Evolutionary conservation across 35 echinoderm and acorn worm genomes (phyloP), one percentile per base, ranked within the genome.

Genomic region (Anneissia japonica): DNA sequence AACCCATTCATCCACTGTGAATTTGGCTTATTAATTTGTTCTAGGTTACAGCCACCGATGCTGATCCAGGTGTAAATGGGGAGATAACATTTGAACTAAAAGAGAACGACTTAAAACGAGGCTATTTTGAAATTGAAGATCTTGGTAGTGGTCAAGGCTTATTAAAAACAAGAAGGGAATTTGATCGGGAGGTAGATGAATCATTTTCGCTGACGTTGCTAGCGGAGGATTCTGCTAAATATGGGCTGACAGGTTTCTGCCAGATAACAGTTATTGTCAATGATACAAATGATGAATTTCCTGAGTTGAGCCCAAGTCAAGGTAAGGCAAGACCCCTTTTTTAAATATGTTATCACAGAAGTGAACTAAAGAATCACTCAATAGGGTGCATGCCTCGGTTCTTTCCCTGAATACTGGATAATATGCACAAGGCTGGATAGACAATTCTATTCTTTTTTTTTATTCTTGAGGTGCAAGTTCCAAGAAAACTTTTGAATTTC

Each of bases 21-120:
- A n/a, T n/a, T n/a, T n/a, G n/a, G 31, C 31, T 23, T 16, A 30
- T n/a, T n/a, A n/a, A n/a, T n/a, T n/a, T n/a, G n/a, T n/a, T n/a
- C n/a, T 34, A 97, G 95, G 95, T 98, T 12, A 38, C 37, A 21
- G 96, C 96, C 0, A 87, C 84, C n/a, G 96, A 99, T 86, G 80
- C 36, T 16, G 96, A 99, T 56, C 80, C 82, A 39, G 96, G 96
- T 29, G 80, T 38, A 16, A 99, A 99, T 37, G 91, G 92, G 0
- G 86, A 90, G 37, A 80, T 94, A 73, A 38, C 32, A 12, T 94
- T 92, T 64, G 4, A 51, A 30, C 76, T 95, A 19, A 16, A 83
- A 4, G 78, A 84, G 21, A 78, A 86, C 31, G 88, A 79, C 16
- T 73, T 39, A 10, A 81, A 46, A 14, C 72, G 46, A 34, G 76